Percentiles rank a stretch among this genome's conserved stretches.
phyloP scores from a whole-genome alignment of 2,113 vertebrate species.

The Festucalex cinctus region DNA sequence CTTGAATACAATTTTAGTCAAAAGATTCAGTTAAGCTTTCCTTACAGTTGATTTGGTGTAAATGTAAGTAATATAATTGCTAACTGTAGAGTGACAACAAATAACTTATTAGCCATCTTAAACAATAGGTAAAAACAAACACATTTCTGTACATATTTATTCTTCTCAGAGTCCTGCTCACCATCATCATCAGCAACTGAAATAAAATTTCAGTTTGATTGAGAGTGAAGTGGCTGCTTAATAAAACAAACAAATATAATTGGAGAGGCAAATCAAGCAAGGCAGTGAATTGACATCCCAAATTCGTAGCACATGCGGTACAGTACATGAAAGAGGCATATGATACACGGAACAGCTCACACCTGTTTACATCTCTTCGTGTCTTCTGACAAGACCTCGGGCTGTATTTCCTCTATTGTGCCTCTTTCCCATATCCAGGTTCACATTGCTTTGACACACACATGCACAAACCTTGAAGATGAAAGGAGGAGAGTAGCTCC shows the following conservation, averaged over 20 bases:
- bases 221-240: background rate
- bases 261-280: background rate
- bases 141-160: too few relatives aligned
- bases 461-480: constrained; percentile 80
- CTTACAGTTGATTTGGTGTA: too few relatives aligned
- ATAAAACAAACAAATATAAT: background rate
- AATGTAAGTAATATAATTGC: too few relatives aligned
- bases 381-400: constrained; percentile 39
- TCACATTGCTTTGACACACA: constrained; percentile 64
- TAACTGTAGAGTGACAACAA: too few relatives aligned
- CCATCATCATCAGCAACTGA: too few relatives aligned
- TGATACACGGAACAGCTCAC: constrained; percentile 32
- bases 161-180: too few relatives aligned
- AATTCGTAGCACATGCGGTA: background rate
- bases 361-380: constrained; percentile 13
- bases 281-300: background rate
- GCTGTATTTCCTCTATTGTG: constrained; percentile 73
- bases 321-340: constrained; percentile 23
- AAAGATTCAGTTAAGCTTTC: too few relatives aligned
- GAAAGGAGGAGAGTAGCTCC: constrained; percentile 90
- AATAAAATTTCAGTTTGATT: background rate
- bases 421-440: constrained; percentile 66
- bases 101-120: background rate
- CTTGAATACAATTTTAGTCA: too few relatives aligned
- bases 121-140: too few relatives aligned